Evolutionary conservation across 2,113 vertebrate genomes (phyloP).

Genomic region (Bungarus multicinctus): DNA sequence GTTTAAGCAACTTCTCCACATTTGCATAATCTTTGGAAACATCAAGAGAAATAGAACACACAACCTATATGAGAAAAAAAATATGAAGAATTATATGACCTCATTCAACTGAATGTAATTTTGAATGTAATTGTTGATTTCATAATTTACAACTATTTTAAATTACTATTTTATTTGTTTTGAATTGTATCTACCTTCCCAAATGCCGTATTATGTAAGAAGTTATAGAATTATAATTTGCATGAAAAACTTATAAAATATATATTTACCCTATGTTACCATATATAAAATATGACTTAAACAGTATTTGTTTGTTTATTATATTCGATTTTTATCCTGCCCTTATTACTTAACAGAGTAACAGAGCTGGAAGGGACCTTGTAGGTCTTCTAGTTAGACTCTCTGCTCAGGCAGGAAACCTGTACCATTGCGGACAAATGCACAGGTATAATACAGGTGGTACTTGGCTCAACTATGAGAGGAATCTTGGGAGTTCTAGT

Average conservation of each 20-base stretch:
- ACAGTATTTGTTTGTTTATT: not conserved
- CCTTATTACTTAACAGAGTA: not conserved
- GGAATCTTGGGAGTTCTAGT: no score
- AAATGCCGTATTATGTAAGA: not conserved
- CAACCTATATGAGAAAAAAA: slow-evolving; percentile 75
- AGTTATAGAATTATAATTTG: not conserved
- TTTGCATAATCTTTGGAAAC: slow-evolving; percentile 91
- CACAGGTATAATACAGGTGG: no score
- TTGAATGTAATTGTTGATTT: not conserved
- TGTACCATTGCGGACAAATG: not conserved
- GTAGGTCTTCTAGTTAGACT: not conserved
- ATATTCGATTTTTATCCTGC: not conserved
- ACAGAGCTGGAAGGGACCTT: not conserved
- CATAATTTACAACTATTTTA: not conserved
- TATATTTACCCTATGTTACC: not conserved
- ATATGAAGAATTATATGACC: not conserved
- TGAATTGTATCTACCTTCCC: not conserved
- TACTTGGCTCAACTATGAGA: no score
- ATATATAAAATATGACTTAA: not conserved
- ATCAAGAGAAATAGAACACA: slow-evolving; percentile 95
- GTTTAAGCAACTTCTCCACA: slow-evolving; percentile 94
- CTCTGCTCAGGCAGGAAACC: not conserved
- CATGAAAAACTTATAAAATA: not conserved
- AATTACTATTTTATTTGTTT: not conserved
- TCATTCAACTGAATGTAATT: not conserved